Evolutionary conservation across 2,888 invertebrate genomes (phyloP).

Genomic region (Drosophila kanekoi): DNA sequence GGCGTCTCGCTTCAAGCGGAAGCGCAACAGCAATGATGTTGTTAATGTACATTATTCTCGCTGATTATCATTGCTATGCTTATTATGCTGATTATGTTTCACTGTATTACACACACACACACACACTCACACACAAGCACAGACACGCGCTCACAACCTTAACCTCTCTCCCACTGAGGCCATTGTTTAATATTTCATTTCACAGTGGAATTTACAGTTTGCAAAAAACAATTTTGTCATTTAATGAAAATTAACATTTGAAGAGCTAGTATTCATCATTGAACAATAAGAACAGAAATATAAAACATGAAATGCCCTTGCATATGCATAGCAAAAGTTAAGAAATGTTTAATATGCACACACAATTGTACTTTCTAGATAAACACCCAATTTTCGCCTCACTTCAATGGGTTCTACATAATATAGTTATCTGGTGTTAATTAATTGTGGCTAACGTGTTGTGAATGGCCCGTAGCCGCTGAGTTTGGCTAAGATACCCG

Average conservation of each 20-base stretch:
- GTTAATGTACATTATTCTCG: conserved; percentile 58
- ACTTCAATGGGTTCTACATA: too few species aligned
- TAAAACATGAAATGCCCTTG: not conserved
- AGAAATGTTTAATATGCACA: not conserved
- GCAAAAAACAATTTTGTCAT: conserved; percentile 2
- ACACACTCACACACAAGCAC: not conserved
- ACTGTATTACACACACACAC: not conserved
- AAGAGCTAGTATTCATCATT: not conserved
- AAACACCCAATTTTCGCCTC: too few species aligned
- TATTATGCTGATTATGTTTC: conserved; percentile 47
- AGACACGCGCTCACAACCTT: not conserved
- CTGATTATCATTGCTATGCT: conserved; percentile 52
- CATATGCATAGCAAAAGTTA: not conserved
- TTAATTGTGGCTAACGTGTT: too few species aligned
- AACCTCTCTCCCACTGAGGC: not conserved
- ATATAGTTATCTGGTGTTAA: too few species aligned
- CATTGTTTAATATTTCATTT: conserved; percentile 17
- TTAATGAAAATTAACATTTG: conserved; percentile 18
- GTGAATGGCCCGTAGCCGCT: too few species aligned
- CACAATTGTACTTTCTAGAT: too few species aligned
- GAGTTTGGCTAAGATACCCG: too few species aligned
- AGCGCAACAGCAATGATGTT: conserved; percentile 39
- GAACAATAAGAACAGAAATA: not conserved
- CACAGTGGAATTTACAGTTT: conserved; percentile 18
- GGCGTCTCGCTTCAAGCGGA: conserved; percentile 34